These are phyloP conservation scores for Hydrochoerus hydrochaeris DNA, from an alignment of 2,113 vertebrate genomes.

Conservation along the genomic window DNA sequence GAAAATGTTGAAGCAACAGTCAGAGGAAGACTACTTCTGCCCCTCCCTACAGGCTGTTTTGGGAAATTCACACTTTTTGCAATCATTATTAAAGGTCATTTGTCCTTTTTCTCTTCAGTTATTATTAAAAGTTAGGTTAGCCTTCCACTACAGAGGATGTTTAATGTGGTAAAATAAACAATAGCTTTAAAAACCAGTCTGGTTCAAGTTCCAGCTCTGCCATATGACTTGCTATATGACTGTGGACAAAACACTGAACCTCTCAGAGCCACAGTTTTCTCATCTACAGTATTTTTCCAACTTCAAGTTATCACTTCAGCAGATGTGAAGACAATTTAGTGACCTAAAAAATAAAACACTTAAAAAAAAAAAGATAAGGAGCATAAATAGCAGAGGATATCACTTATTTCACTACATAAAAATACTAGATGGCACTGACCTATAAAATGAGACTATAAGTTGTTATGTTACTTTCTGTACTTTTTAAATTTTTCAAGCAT, in stretches of 20 bases:
- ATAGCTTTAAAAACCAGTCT: conserved; percentile 7
- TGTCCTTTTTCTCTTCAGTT: conserved; percentile 19
- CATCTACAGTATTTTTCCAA: background rate
- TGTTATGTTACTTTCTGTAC: background rate
- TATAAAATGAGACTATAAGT: background rate
- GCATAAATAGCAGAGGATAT: background rate
- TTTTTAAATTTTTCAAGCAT: conserved; percentile 43
- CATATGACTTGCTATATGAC: background rate
- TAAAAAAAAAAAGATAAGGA: background rate
- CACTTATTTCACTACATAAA: background rate
- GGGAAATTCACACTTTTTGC: conserved; percentile 38
- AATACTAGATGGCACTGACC: background rate
- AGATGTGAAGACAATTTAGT: conserved; percentile 32
- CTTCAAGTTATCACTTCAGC: background rate
- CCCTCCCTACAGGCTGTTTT: background rate
- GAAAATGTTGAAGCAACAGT: conserved; percentile 7
- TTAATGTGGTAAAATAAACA: conserved; percentile 8
- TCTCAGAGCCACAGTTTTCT: background rate
- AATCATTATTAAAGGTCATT: conserved; percentile 39
- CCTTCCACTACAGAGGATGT: background rate
- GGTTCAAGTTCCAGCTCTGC: conserved; percentile 18
- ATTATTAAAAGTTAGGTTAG: conserved; percentile 11
- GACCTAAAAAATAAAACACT: background rate
- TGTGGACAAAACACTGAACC: background rate
- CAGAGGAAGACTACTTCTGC: conserved; percentile 33